Base-by-base conservation (phyloP, 2,888 invertebrate species). In the Gymnosoma rotundatum region DNA sequence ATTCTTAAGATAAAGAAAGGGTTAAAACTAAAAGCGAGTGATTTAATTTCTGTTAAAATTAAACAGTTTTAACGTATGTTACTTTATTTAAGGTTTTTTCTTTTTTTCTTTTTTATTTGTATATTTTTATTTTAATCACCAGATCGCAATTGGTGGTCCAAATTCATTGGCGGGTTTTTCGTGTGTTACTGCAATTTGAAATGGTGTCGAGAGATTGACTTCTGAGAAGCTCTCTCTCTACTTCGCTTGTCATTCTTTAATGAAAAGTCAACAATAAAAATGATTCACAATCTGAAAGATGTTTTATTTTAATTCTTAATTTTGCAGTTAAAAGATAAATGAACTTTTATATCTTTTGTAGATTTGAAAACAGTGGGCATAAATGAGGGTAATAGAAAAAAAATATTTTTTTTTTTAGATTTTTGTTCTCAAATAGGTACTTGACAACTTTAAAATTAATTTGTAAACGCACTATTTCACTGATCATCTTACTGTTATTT, bases 131-230 rank as follows among this genome's bases (percentile, higher is more conserved):
- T 66, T 58, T 61, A 67, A 52, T 52, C 54, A 67, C 16, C 38
- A 21, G 25, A 50, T 38, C 78, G 38, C 69, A 76, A 73, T 75
- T 78, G 81, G 84, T 84, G 84, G 84, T 84, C 84, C 78, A 76
- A 69, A 70, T 82, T 80, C 25, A 50, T 9, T 61, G 58, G 21
- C 8, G n/a, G 9, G n/a, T 67, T 67, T 72, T 73, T 50, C 45
- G 21, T 69, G 16, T 60, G 50, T 60, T 50, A 18, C 63, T 83
- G 48, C 70, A 64, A 70, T 78, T 81, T 69, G 73, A 81, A 84
- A 84, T 81, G 81, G 78, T 78, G 81, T 78, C 80, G 80, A 84
- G 81, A 74, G 84, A 81, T 84, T 84, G 80, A 78, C 84, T 84
- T 84, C 78, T 81, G 64, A 78, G 84, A 84, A 81, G 74, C 60